Evolutionary conservation across 2,888 invertebrate genomes (phyloP), one percentile per base, ranked within the genome.

Genomic region (Hartigia nigra): DNA sequence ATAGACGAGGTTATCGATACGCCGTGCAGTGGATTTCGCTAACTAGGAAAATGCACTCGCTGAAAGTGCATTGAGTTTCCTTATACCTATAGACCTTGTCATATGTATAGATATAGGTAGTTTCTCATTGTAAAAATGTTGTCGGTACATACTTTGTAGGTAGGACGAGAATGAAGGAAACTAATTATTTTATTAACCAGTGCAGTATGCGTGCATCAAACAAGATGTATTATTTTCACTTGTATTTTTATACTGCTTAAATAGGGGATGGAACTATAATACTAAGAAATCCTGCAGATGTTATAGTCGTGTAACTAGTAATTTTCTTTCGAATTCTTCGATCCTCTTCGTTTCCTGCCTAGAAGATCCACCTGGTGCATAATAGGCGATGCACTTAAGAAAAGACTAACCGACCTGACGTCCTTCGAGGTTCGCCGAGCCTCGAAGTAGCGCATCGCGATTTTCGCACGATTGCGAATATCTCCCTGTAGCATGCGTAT

Each of bases 401-500:
- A 55, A 23, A 55, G 23, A 55, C 55, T 9, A 55, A 23, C 23
- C 23, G 55, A 55, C 55, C 55, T 55, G 55, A 55, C 55, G 81
- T 82, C 81, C 84, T 84, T 82, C 82, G 82, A 82, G 81, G 80
- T 83, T 81, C 82, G 76, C 79, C 81, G 81, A 80, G 76, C 78
- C 77, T 32, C 81, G 82, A 81, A 81, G 83, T 79, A 80, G 80
- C 81, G 83, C 77, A 69, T 78, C 32, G n/a, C 3, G 72, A 81
- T 80, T 83, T 81, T 82, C 79, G 76, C 81, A 81, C 79, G 79
- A 72, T 72, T 34, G 72, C 72, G 12, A 72, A 72, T 72, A 72
- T 34, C 31, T 72, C 31, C 34, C 31, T 12, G 2, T 72, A 23
- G 55, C 55, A 55, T 55, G 23, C 39, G 39, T 23, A 23, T 23